Conservation (phyloP, 92 coral and sea anemone genomes). For the Diadumene lineata region DNA sequence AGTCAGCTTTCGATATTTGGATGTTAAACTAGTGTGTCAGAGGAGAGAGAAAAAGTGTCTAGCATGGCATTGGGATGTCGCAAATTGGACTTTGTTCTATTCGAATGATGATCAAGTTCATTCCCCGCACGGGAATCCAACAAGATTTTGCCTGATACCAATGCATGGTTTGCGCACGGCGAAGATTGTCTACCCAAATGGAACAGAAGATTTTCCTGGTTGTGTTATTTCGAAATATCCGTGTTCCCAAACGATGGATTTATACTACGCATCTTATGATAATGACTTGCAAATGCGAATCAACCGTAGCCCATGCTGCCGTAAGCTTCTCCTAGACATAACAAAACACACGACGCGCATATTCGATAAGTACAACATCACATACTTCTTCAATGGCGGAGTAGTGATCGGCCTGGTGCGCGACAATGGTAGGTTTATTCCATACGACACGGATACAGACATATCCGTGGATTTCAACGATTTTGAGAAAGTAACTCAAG, state of each 20-base stretch:
- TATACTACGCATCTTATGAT: constrained; percentile 26
- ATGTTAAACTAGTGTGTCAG: constrained; percentile 24
- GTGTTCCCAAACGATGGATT: constrained; percentile 24
- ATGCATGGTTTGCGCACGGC: constrained; percentile 21
- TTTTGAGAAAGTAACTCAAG: constrained; percentile 12
- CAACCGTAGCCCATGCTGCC: constrained; percentile 41
- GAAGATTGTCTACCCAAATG: constrained; percentile 29
- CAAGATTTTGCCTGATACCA: constrained; percentile 30
- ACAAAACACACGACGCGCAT: constrained; percentile 38
- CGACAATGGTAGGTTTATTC: constrained; percentile 23
- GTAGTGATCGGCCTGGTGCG: constrained; percentile 33
- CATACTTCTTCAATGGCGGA: constrained; percentile 27
- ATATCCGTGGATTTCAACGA: constrained; percentile 28
- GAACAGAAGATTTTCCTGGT: constrained; percentile 24
- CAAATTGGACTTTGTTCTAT: constrained; percentile 36
- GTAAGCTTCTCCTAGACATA: constrained; percentile 26
- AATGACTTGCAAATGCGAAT: constrained; percentile 15
- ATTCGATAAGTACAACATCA: constrained; percentile 27
- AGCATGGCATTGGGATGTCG: constrained; percentile 44
- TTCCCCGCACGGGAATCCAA: background rate
- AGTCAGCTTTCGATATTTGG: constrained; percentile 11
- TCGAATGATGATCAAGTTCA: background rate
- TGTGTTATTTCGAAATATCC: constrained; percentile 23
- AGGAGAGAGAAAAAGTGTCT: constrained; percentile 13
- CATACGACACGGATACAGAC: constrained; percentile 36